A percentile compares a stretch with the other conserved stretches of the same genome.
phyloP scores from a whole-genome alignment of 2,888 invertebrate genomes.

The Adineta ricciae region DNA sequence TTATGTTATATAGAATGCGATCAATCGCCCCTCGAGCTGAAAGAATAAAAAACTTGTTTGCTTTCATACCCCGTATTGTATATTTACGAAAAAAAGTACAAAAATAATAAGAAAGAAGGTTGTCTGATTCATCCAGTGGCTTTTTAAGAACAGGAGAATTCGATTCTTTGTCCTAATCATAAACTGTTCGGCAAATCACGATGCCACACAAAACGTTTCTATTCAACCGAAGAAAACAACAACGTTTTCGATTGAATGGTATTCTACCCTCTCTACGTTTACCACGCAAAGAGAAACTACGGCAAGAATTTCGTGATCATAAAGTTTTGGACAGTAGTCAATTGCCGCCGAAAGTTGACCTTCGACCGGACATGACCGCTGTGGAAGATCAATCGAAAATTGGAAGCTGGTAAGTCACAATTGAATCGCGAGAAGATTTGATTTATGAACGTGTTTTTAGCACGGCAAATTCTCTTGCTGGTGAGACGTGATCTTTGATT shows the following conservation, averaged over 20 bases:
- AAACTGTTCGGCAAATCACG: background rate
- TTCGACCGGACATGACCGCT: background rate
- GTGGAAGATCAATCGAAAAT: background rate
- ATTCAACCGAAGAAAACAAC: background rate
- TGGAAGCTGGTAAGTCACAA: slow-evolving; percentile 5
- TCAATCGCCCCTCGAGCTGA: no score
- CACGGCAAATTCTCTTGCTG: background rate
- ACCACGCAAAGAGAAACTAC: background rate
- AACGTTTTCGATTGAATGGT: background rate
- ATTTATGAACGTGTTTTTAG: background rate
- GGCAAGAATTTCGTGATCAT: background rate
- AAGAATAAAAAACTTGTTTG: no score
- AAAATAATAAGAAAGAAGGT: no score
- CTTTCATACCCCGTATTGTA: no score
- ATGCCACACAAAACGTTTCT: background rate
- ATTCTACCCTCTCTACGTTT: background rate
- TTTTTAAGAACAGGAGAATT: no score
- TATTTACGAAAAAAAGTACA: no score
- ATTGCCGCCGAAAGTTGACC: background rate
- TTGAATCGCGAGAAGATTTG: no score
- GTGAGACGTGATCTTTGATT: background rate
- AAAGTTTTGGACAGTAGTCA: background rate
- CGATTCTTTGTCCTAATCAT: no score
- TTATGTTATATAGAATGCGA: no score
- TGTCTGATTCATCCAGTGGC: no score